Evolutionary conservation across 2,888 invertebrate genomes (phyloP).

Genomic region (Ophioninae sp.): DNA sequence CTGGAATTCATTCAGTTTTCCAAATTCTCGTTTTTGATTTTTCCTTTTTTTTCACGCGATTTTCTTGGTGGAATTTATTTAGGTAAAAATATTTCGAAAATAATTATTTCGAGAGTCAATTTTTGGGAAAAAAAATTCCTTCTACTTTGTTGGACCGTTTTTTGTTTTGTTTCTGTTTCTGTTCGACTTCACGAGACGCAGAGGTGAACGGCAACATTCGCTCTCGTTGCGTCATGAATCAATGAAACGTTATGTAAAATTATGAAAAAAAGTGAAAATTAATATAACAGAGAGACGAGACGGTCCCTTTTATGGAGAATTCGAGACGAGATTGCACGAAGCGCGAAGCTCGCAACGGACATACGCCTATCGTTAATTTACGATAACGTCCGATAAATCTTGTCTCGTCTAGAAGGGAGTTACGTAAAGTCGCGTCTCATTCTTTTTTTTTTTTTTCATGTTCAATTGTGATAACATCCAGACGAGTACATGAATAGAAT

Average conservation of each 20-base stretch:
- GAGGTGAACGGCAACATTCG: slow-evolving; percentile 9
- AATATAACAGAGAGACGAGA: not conserved
- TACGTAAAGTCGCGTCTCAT: not conserved
- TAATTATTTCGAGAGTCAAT: too few relatives aligned
- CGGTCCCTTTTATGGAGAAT: slow-evolving; percentile 8
- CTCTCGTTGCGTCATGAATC: slow-evolving; percentile 67
- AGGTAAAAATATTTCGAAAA: too few relatives aligned
- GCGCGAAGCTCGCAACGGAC: not conserved
- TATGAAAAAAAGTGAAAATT: not conserved
- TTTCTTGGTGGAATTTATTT: too few relatives aligned
- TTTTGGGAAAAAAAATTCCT: not conserved
- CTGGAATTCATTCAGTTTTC: too few relatives aligned
- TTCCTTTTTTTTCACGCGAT: too few relatives aligned
- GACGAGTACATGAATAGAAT: not conserved
- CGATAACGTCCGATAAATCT: slow-evolving; percentile 11
- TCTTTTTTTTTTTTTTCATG: not conserved
- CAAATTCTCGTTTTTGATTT: too few relatives aligned
- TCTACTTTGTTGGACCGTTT: not conserved
- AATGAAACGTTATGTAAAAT: slow-evolving; percentile 69
- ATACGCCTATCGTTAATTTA: slow-evolving; percentile 6
- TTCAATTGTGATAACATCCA: not conserved
- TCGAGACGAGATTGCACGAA: not conserved
- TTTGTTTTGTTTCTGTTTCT: not conserved
- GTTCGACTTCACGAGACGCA: not conserved
- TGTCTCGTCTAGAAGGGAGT: not conserved